Base-by-base conservation (phyloP, 2,888 invertebrate genomes). In the Drosophila buzzatii region DNA sequence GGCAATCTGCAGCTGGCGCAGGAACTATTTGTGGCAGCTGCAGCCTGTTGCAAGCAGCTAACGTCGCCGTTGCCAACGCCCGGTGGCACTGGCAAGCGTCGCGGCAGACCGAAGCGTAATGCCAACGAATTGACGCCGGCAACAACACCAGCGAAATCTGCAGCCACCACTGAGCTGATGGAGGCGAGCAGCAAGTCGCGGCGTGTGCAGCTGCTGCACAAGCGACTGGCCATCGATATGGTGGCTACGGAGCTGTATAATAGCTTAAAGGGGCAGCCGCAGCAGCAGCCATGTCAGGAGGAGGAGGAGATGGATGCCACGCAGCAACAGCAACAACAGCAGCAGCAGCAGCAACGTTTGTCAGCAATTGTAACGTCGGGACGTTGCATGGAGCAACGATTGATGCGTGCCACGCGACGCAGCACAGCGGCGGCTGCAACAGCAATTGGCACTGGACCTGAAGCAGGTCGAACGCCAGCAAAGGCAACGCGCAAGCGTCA, bases 51-150 rank as follows among this genome's bases (percentile, higher is more conserved):
- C 53, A 57, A 57, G 57, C 42, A 23, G 14, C 51, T 35, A 16
- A 55, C 39, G 37, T 20, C n/a, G 31, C 63, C 45, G 7, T 2
- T 33, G 20, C 27, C 76, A 1, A 49, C 67, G 2, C 45, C 18
- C 68, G 51, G 27, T 70, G 27, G 68, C 47, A 82, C 78, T 0
- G 81, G 51, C 18, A 88, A 86, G 52, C 82, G 93, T 73, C 92
- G 94, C n/a, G 94, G 94, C 5, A 85, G 94, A 35, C 94, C 94
- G 1, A 91, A 94, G 62, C 94, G 94, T 81, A 71, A 68, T 62
- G 70, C 82, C 18, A 65, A 39, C 35, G 81, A 76, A 12, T 3
- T 39, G 18, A 47, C 58, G 45, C 47, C 68, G 18, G 27, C 51
- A 6, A 57, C 44, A 9, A n/a, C 71, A 10, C 18, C 55, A 7